These are phyloP conservation scores for Antechinus flavipes DNA, from an alignment of 2,113 vertebrate genomes.

Conservation along the genomic window DNA sequence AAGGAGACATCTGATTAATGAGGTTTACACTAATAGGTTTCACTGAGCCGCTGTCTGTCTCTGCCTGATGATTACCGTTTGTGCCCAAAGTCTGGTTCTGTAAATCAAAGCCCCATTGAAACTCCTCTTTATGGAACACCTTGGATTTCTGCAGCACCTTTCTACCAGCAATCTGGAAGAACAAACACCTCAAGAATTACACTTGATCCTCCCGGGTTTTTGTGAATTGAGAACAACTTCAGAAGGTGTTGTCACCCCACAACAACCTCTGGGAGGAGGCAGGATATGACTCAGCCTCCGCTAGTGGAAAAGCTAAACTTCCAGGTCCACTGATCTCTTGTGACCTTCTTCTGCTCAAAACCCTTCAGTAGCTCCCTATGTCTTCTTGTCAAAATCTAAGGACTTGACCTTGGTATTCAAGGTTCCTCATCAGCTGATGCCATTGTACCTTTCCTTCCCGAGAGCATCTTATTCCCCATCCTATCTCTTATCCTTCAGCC, in stretches of 20 bases:
- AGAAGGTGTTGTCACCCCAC: not conserved
- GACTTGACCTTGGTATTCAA: not conserved
- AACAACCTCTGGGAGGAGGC: not conserved
- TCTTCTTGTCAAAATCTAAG: not conserved
- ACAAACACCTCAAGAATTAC: constrained; percentile 11
- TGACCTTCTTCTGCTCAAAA: not conserved
- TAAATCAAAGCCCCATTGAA: constrained; percentile 70
- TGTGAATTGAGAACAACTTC: not conserved
- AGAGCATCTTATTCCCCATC: not conserved
- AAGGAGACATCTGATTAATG: constrained; percentile 64
- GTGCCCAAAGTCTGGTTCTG: constrained; percentile 71
- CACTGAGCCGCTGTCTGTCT: not conserved
- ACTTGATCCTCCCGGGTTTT: not conserved
- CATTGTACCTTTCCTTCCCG: not conserved
- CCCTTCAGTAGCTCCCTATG: not conserved
- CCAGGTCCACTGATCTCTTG: not conserved
- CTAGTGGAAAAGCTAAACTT: not conserved
- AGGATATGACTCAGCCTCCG: accelerated
- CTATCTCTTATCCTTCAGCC: not conserved
- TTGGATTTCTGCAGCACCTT: not conserved
- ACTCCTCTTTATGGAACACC: constrained; percentile 10
- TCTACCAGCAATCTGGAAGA: constrained; percentile 38
- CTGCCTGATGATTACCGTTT: constrained; percentile 59
- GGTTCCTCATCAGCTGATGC: not conserved
- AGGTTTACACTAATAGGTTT: constrained; percentile 51